Evolutionary conservation across 2,797 vertebrate genomes (phyloP).

Genomic region (Sebastiscus albofasciatus): DNA sequence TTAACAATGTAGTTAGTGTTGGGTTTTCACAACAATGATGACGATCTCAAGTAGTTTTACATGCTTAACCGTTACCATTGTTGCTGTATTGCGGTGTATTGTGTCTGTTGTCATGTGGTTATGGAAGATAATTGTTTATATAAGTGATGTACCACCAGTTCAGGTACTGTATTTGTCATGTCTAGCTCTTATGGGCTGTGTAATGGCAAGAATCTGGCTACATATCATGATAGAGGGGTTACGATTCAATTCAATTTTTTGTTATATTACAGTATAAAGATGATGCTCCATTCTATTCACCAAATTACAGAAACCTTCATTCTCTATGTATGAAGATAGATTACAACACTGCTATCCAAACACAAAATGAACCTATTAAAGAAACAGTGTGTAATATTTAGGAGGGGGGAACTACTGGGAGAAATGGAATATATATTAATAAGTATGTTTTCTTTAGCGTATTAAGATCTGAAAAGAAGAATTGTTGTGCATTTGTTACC

Average conservation of each 20-base stretch:
- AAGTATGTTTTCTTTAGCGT: too few relatives aligned
- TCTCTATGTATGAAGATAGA: not conserved
- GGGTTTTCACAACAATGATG: too few relatives aligned
- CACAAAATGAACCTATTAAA: too few relatives aligned
- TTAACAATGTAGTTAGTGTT: not conserved
- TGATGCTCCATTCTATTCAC: not conserved
- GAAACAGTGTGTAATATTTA: too few relatives aligned
- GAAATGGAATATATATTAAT: too few relatives aligned
- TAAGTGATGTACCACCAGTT: not conserved
- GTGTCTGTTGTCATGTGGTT: not conserved
- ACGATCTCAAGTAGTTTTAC: too few relatives aligned
- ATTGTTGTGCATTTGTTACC: too few relatives aligned
- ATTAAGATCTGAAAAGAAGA: accelerated
- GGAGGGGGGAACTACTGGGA: accelerated
- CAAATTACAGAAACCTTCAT: not conserved
- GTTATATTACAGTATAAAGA: not conserved
- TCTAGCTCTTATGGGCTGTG: not conserved
- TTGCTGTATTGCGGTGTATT: not conserved
- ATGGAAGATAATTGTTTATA: not conserved
- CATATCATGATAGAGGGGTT: too few relatives aligned
- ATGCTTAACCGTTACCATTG: too few relatives aligned
- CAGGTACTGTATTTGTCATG: not conserved
- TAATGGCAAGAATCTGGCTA: too few relatives aligned
- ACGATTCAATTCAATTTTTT: not conserved
- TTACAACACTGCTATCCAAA: not conserved